phyloP scores from a whole-genome alignment of 2,113 vertebrate species.

The Asarcornis scutulata region DNA sequence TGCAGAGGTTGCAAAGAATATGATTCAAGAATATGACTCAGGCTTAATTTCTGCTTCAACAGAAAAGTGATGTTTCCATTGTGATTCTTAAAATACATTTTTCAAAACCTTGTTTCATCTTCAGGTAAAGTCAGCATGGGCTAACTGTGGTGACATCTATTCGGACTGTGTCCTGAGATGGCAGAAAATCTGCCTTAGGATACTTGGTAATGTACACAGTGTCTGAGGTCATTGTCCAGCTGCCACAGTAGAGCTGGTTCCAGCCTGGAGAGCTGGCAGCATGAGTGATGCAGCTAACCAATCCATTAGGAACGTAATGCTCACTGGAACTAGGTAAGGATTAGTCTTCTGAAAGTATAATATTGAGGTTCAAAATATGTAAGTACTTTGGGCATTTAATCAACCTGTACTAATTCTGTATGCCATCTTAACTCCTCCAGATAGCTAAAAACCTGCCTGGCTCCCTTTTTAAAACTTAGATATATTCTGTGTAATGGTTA shows the following conservation, averaged over 20 bases:
- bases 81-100: not conserved
- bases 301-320: not conserved
- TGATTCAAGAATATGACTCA: not conserved
- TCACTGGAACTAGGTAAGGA: not conserved
- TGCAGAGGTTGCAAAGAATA: not conserved
- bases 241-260: not conserved
- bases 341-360: not conserved
- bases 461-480: not conserved
- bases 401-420: not conserved
- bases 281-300: not conserved
- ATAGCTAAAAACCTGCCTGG: not conserved
- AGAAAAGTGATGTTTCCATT: not conserved
- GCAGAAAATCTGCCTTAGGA: not conserved
- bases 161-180: not conserved
- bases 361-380: not conserved
- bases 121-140: not conserved
- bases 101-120: not conserved
- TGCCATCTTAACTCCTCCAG: not conserved
- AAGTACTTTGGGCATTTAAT: not conserved
- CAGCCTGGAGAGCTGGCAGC: not conserved
- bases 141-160: not conserved
- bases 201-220: not conserved
- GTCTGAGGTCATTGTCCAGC: not conserved
- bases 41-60: not conserved
- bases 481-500: not conserved